Evolutionary conservation across 2,888 invertebrate species (phyloP), one percentile per base, ranked within the genome.

Genomic region (Tubulanus polymorphus): DNA sequence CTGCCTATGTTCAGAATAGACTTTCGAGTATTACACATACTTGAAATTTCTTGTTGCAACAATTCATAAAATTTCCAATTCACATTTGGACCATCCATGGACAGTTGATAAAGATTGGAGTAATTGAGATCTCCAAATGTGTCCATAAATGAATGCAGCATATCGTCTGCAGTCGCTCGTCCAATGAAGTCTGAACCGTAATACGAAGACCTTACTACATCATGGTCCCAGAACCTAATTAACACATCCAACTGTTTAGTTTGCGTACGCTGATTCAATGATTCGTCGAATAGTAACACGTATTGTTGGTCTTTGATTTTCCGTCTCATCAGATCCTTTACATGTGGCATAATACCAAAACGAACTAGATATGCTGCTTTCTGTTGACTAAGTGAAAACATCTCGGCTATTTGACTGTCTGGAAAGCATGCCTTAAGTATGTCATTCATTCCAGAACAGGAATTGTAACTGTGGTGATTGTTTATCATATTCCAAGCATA

Each of bases 221-320:
- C 28, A 18, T 15, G 20, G 5, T 52, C 28, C 18, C 20, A 52
- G 12, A 27, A 52, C 18, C 46, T 10, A 6, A 52, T 37, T 15
- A 45, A 32, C 12, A 51, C 18, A 35, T 51, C 51, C 20, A 51
- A 15, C 26, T 51, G 51, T 37, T 51, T 51, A 8, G 3, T 25
- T 20, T 48, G 41, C 20, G 37, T 52, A 20, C 46, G 23, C 6
- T 6, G 12, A 46, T 52, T 52, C 15, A 46, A 18, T 15, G 30
- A 28, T 30, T 52, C 52, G 25, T 52, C 52, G 27, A 52, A 52
- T 5, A 52, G 20, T 46, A 52, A 45, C 2, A 52, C 52, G 37
- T n/a, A n/a, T n/a, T n/a, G n/a, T n/a, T n/a, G n/a, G n/a, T n/a
- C n/a, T n/a, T n/a, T n/a, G n/a, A n/a, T n/a, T n/a, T n/a, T n/a